Evolutionary conservation across 2,888 invertebrate species (phyloP).

Genomic region (Drosophila rubida): DNA sequence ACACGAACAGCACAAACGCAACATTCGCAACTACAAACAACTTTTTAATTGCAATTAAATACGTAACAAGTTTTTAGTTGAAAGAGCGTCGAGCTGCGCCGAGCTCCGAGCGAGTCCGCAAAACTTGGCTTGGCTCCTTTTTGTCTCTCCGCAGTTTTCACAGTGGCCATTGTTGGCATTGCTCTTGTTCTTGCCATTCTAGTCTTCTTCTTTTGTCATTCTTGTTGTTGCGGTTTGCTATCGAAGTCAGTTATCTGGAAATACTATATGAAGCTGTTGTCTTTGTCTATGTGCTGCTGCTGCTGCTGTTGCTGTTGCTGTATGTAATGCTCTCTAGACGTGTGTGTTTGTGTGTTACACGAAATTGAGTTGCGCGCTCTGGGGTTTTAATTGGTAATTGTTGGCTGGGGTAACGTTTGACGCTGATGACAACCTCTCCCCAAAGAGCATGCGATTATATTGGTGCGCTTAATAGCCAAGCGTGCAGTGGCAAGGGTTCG

Average conservation of each 20-base stretch:
- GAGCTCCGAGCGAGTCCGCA: slow-evolving; percentile 53
- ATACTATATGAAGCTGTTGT: slow-evolving; percentile 61
- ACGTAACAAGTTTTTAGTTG: slow-evolving; percentile 82
- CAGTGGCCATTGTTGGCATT: slow-evolving; percentile 56
- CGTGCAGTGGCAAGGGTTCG: not conserved
- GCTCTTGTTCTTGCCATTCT: slow-evolving; percentile 38
- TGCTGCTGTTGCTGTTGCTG: slow-evolving; percentile 7
- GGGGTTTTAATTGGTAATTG: slow-evolving; percentile 81
- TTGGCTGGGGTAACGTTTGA: slow-evolving; percentile 62
- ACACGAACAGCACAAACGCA: slow-evolving; percentile 39
- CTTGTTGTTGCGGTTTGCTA: slow-evolving; percentile 49
- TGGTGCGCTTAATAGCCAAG: slow-evolving; percentile 52
- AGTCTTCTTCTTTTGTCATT: slow-evolving; percentile 42
- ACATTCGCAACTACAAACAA: slow-evolving; percentile 80
- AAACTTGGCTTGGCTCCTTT: slow-evolving; percentile 44
- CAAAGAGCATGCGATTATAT: slow-evolving; percentile 48
- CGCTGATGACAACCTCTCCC: slow-evolving; percentile 62
- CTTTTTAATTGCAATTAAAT: slow-evolving; percentile 80
- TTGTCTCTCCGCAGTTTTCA: slow-evolving; percentile 42
- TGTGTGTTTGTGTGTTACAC: slow-evolving; percentile 35
- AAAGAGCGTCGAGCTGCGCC: slow-evolving; percentile 65
- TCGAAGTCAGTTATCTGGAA: slow-evolving; percentile 61
- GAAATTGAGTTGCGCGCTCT: slow-evolving; percentile 80
- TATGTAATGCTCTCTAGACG: slow-evolving; percentile 14
- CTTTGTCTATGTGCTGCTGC: slow-evolving; percentile 20